Evolutionary conservation across 1,140 invertebrate species (phyloP).

Genomic region (Harlomillsia oculata): DNA sequence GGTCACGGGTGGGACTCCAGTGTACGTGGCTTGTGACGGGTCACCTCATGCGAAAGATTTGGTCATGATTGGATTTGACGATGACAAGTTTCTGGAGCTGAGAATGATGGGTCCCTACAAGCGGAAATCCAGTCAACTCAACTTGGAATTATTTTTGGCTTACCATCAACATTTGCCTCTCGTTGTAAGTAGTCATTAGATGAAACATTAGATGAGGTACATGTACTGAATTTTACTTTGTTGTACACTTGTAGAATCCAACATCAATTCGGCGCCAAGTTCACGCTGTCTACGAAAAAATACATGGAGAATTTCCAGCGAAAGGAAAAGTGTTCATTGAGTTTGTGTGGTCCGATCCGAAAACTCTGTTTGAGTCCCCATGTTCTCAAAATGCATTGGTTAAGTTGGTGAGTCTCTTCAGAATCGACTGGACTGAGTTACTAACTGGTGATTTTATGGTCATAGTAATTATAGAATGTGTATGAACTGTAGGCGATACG

Average conservation of each 20-base stretch:
- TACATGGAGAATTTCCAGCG: constrained; percentile 25
- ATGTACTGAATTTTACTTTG: not conserved
- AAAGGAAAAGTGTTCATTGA: constrained; percentile 32
- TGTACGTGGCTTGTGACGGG: constrained; percentile 18
- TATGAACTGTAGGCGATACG: constrained; percentile 12
- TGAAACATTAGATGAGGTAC: not conserved
- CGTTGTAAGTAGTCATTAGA: constrained; percentile 6
- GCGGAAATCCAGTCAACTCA: constrained; percentile 10
- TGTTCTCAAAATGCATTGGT: constrained; percentile 2
- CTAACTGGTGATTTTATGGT: not conserved
- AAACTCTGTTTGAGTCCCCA: constrained; percentile 24
- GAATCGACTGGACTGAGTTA: too few species aligned
- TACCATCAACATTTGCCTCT: constrained; percentile 16
- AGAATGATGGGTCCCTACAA: constrained; percentile 25
- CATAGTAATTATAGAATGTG: not conserved
- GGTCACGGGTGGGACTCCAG: not conserved
- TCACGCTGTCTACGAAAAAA: constrained; percentile 33
- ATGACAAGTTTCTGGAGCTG: constrained; percentile 14
- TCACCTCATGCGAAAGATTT: constrained; percentile 17
- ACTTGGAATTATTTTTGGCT: constrained; percentile 14
- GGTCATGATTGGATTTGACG: constrained; percentile 20
- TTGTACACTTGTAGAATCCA: not conserved
- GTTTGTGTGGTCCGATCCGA: constrained; percentile 27
- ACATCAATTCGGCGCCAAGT: constrained; percentile 12
- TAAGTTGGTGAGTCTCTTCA: constrained; percentile 27